A percentile compares a stretch with the other conserved stretches of the same genome.
Conservation (phyloP, 2,113 vertebrate genomes). For the Channa maculata region DNA sequence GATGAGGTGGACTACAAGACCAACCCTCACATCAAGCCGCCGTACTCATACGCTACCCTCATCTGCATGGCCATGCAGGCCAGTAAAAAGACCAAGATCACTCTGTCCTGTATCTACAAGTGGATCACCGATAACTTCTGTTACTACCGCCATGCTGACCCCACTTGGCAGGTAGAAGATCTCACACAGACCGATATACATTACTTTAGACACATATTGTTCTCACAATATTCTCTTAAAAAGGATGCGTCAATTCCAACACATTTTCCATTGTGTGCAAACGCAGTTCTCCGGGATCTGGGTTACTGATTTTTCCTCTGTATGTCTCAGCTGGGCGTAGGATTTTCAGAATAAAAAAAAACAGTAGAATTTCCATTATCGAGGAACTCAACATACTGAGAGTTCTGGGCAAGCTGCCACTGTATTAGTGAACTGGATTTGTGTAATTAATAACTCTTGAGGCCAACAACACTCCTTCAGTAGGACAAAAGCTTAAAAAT, state of each 20-base stretch:
- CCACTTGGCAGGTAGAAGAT: conserved; percentile 90
- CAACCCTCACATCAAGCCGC: conserved; percentile 90
- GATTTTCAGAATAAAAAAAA: neutral
- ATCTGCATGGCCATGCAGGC: conserved; percentile 98
- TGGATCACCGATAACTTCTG: conserved; percentile 99
- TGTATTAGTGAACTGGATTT: conserved; percentile 39
- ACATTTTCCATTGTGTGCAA: conserved; percentile 19
- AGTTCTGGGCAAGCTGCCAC: conserved; percentile 41
- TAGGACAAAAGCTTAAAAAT: neutral
- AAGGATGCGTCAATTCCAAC: conserved; percentile 10
- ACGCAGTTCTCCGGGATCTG: neutral
- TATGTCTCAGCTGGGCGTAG: conserved; percentile 11
- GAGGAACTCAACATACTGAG: neutral
- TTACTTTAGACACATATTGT: too few relatives aligned
- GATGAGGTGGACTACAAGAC: conserved; percentile 93
- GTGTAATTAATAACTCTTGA: conserved; percentile 28
- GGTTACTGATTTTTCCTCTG: neutral
- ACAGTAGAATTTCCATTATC: too few relatives aligned
- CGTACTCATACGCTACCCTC: conserved; percentile 94
- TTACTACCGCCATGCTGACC: conserved; percentile 94
- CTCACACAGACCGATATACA: neutral
- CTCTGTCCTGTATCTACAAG: conserved; percentile 94
- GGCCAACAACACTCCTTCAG: neutral
- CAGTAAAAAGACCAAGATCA: conserved; percentile 92
- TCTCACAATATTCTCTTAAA: too few relatives aligned